Evolutionary conservation across 2,888 invertebrate genomes (phyloP).

Genomic region (Lottia gigantea): DNA sequence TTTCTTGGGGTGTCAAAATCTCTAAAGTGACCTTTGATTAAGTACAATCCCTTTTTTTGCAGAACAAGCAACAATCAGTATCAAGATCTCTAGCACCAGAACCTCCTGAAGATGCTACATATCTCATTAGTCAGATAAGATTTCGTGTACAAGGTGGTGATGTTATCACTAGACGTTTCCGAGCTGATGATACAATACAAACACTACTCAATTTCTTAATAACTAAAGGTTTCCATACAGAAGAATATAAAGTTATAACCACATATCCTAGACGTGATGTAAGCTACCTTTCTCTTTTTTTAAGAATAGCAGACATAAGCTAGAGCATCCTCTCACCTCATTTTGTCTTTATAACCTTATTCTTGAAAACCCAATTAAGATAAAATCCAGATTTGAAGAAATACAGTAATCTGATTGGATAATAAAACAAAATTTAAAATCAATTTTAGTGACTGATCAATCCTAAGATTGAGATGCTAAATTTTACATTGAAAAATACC

Average conservation of each 20-base stretch:
- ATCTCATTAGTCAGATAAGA: constrained; percentile 72
- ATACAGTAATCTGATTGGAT: too few relatives aligned
- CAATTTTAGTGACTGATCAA: too few relatives aligned
- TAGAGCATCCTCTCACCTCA: not conserved
- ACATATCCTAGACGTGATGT: constrained; percentile 96
- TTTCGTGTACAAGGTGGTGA: constrained; percentile 84
- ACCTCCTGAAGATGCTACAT: constrained; percentile 60
- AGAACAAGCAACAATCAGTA: constrained; percentile 67
- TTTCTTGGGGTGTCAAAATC: too few relatives aligned
- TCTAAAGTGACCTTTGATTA: too few relatives aligned
- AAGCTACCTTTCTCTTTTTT: constrained; percentile 70
- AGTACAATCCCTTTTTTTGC: constrained; percentile 11
- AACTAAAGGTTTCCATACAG: constrained; percentile 87
- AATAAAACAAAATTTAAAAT: too few relatives aligned
- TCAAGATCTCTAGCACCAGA: constrained; percentile 67
- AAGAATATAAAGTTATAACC: constrained; percentile 90
- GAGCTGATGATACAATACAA: constrained; percentile 72
- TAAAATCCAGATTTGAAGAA: too few relatives aligned
- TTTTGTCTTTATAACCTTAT: too few relatives aligned
- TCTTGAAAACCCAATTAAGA: too few relatives aligned
- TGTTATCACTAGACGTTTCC: constrained; percentile 83
- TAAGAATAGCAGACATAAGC: not conserved
- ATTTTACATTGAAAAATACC: too few relatives aligned
- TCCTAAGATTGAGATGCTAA: too few relatives aligned
- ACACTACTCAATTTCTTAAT: constrained; percentile 87